Base-by-base conservation (phyloP, 2,797 vertebrate genomes). In the Syngnathus rostellatus region DNA sequence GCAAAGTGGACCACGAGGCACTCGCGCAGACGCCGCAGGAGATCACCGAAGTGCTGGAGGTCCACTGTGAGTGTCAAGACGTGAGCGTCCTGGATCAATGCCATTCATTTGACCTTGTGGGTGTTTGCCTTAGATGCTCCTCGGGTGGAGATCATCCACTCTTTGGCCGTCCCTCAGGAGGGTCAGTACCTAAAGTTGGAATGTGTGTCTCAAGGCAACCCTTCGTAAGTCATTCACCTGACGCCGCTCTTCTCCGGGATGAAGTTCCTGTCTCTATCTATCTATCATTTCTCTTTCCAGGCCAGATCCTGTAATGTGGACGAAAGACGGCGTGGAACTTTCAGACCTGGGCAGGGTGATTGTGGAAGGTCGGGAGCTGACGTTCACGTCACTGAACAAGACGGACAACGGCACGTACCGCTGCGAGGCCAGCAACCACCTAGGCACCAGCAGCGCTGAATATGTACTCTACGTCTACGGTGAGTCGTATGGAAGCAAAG, bases 371-470 rank as follows among this genome's bases (percentile, higher is more conserved):
- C 92, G 94, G 68, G 94, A 97, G 69, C 91, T 99, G 83, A 96
- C 92, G 86, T 97, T 99, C 89, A 95, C 90, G 66, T 92, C 94
- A 71, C 91, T 99, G 85, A 99, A 99, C 90, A 99, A 98, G 90
- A 99, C 97, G 71, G 97, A 99, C 89, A 99, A 99, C 37, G 97
- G 97, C 79, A 99, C 97, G 21, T 99, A 99, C 85, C 92, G 97
- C 85, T 99, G 97, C 45, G 97, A 99, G 91, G 97, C 97, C 74
- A 93, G 88, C 80, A 99, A 99, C 78, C 92, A 94, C 86, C 95
- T 99, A 66, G 97, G 97, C 69, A 93, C 93, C 81, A 97, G 92
- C 92, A 94, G 90, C 3, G 96, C 93, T 73, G 95, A 98, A 71
- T 99, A 97, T 51, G 91, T 94, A 64, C 93, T 99, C 85, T 96